Evolutionary conservation across 2,113 vertebrate species (phyloP), one percentile per base, ranked within the genome.

Genomic region (Narcine bancroftii): DNA sequence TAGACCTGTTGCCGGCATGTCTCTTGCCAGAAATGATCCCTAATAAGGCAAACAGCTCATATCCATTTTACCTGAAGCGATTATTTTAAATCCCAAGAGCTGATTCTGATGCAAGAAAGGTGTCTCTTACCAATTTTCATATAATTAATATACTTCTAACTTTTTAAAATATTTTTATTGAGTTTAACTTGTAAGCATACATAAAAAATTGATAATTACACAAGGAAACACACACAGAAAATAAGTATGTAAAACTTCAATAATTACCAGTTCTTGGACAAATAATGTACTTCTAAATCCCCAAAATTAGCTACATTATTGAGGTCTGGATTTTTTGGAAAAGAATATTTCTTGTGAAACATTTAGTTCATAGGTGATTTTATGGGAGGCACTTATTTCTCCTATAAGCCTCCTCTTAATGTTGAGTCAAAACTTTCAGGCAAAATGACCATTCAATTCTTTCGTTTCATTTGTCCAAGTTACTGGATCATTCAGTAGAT

Each of bases 51-150:
- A 36, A 6, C 13, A 85, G 81, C 53, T 53, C 56, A 87, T 10
- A 36, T 87, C n/a, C 81, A 56, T 6, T 60, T 87, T 87, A 87
- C 56, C 53, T 87, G 81, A 56, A 85, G n/a, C 60, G 53, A 60
- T 60, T n/a, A 13, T 6, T 17, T 9, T 63, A 33, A 60, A 63
- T 63, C 81, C n/a, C 81, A n/a, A 53, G 2, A 19, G 2, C 9
- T 87, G 53, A 60, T 60, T 33, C 50, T 15, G 36, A n/a, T 21
- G n/a, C n/a, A n/a, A 36, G 36, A 73, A 63, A 63, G 53, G 53
- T 17, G 21, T 60, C 33, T 19, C 29, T 85, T 85, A 56, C 13
- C 50, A 69, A 24, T 26, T 69, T 69, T 69, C 17, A 69, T 19
- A 26, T 1, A 69, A 69, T 69, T 26, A 4, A 69, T 69, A 69